These are phyloP conservation scores for Lophura nycthemera DNA, from an alignment of 2,113 vertebrate genomes.

Conservation along the genomic window DNA sequence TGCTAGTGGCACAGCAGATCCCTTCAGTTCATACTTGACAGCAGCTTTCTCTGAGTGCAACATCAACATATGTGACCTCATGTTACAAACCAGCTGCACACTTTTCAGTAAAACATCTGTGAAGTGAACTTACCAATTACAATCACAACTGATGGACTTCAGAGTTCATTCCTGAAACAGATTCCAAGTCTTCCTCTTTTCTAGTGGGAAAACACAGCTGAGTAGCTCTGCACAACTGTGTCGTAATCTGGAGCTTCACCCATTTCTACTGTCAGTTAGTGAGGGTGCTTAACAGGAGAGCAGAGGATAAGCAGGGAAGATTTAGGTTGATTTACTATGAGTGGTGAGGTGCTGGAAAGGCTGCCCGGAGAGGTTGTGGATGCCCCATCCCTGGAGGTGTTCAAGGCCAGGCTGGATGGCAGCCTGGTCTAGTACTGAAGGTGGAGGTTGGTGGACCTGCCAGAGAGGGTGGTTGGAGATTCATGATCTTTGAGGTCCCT, in stretches of 20 bases:
- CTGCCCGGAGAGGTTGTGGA: too few relatives aligned
- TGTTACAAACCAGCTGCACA: conserved; percentile 15
- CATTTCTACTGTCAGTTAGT: not conserved
- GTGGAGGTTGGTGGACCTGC: too few relatives aligned
- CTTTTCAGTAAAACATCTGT: conserved; percentile 27
- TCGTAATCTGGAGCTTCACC: not conserved
- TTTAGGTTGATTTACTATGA: too few relatives aligned
- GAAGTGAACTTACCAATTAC: not conserved
- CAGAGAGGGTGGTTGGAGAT: too few relatives aligned
- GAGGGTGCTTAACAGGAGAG: not conserved
- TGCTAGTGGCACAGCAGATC: not conserved
- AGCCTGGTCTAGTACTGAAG: too few relatives aligned
- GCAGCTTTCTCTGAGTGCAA: not conserved
- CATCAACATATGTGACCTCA: conserved; percentile 37
- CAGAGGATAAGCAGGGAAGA: too few relatives aligned
- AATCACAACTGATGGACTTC: fast-evolving
- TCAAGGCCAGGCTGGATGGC: too few relatives aligned
- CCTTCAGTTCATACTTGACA: not conserved
- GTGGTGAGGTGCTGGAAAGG: too few relatives aligned
- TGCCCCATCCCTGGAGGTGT: too few relatives aligned
- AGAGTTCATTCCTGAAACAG: not conserved
- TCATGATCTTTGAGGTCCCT: too few relatives aligned
- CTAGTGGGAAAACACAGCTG: not conserved
- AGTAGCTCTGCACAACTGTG: fast-evolving
- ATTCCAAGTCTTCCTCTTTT: not conserved